phyloP scores from a whole-genome alignment of 2,797 vertebrate genomes.

The Bradypodion pumilum region DNA sequence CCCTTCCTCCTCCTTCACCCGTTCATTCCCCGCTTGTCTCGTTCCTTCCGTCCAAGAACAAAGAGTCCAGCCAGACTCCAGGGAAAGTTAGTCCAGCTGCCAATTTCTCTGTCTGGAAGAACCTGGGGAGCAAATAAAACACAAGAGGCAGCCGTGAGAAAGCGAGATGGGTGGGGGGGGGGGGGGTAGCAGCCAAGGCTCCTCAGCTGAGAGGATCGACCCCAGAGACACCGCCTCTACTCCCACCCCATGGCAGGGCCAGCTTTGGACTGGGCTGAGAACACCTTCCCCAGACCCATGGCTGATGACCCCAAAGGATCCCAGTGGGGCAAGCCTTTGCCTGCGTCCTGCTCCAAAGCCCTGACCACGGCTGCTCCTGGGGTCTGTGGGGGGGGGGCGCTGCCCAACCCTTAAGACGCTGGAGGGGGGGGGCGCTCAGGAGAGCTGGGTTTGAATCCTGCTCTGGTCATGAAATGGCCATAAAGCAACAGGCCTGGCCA shows the following conservation, averaged over 20 bases:
- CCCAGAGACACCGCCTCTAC: no score
- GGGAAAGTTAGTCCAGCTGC: rapidly evolving
- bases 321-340: neutral
- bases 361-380: no score
- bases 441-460: no score
- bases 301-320: neutral
- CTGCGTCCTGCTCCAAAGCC: no score
- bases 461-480: neutral
- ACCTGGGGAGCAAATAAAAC: neutral
- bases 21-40: neutral
- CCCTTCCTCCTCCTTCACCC: neutral
- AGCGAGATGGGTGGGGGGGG: no score
- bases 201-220: no score
- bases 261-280: neutral
- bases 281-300: no score
- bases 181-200: no score
- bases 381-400: no score
- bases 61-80: rapidly evolving
- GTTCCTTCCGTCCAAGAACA: neutral
- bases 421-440: no score
- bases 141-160: neutral
- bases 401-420: no score
- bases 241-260: neutral
- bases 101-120: neutral
- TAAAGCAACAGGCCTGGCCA: no score